These are phyloP conservation scores for Eulemur albifrons DNA, from an alignment of 2,797 vertebrate genomes.

Conservation along the genomic window DNA sequence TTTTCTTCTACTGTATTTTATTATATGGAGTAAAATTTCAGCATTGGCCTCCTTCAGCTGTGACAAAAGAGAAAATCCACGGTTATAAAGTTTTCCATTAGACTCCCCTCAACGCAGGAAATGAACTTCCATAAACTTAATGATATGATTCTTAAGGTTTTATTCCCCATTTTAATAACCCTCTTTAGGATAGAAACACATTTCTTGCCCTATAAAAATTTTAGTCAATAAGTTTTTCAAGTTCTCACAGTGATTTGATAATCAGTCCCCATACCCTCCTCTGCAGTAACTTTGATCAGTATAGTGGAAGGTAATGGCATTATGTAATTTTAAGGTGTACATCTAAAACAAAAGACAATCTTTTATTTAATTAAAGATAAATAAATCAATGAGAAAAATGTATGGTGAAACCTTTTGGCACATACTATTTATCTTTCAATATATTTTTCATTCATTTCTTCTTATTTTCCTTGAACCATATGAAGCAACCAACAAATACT, in stretches of 20 bases:
- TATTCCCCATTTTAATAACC: neutral
- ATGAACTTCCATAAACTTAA: constrained; percentile 15
- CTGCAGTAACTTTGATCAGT: neutral
- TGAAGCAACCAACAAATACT: neutral
- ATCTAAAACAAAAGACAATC: neutral
- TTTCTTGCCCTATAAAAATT: constrained; percentile 34
- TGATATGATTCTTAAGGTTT: neutral
- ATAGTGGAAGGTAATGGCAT: neutral
- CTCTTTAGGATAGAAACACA: constrained; percentile 31
- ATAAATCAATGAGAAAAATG: neutral
- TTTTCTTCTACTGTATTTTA: constrained; percentile 7
- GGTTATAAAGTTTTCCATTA: neutral
- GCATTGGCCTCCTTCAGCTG: neutral
- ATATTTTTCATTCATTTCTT: constrained; percentile 10
- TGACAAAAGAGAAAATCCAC: neutral
- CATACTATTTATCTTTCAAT: neutral
- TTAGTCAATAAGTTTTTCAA: constrained; percentile 16
- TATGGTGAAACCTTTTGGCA: neutral
- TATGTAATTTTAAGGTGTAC: neutral
- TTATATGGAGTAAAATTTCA: neutral
- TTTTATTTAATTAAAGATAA: constrained; percentile 34
- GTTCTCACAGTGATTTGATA: neutral
- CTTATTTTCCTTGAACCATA: neutral
- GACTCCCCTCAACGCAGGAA: constrained; percentile 17
- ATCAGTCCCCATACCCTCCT: neutral